Conservation (phyloP, 2,797 vertebrate species). For the Poliocrania exsul region DNA sequence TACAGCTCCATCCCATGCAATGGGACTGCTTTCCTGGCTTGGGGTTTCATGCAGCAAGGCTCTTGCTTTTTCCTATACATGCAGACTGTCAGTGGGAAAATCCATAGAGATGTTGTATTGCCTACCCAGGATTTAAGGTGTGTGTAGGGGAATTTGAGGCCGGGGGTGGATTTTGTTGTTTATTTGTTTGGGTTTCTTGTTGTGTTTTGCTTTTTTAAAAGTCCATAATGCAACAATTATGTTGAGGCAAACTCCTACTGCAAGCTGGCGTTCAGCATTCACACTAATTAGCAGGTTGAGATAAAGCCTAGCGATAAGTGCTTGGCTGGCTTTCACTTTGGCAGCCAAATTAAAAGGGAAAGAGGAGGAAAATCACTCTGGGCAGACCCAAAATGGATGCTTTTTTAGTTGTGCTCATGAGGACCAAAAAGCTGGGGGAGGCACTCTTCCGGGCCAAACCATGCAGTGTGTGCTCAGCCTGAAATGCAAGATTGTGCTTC, state of each 20-base stretch:
- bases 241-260: constrained; percentile 33
- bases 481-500: neutral
- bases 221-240: constrained; percentile 25
- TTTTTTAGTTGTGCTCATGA: neutral
- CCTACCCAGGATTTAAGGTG: neutral
- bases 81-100: neutral
- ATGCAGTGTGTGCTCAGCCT: neutral
- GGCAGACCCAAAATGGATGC: constrained; percentile 16
- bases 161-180: neutral
- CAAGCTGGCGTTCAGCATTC: neutral
- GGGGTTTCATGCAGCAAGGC: neutral
- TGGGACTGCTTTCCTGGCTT: neutral
- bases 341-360: constrained; percentile 51
- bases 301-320: constrained; percentile 44
- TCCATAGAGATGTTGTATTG: fast-evolving
- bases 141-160: neutral
- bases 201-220: neutral
- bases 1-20: neutral
- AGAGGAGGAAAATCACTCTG: constrained; percentile 37
- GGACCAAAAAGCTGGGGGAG: neutral
- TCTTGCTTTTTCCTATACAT: neutral
- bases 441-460: neutral
- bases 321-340: constrained; percentile 44
- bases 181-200: constrained; percentile 34
- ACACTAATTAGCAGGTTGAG: constrained; percentile 53